phyloP scores from a whole-genome alignment of 2,113 vertebrate species.

The Scalopus aquaticus region DNA sequence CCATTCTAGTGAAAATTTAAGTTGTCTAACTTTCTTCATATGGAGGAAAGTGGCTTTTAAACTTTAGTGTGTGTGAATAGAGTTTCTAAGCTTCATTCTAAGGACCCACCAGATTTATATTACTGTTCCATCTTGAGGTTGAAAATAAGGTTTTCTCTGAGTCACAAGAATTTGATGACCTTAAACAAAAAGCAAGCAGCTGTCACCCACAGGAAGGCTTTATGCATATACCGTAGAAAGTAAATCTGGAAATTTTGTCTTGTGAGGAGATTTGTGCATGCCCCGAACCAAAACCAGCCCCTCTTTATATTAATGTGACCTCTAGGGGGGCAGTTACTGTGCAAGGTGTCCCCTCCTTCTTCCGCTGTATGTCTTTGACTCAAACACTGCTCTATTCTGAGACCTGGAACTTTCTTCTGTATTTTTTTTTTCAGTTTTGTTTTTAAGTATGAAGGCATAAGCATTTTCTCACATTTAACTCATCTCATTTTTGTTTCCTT shows the following conservation, averaged over 20 bases:
- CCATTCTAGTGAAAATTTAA: background rate
- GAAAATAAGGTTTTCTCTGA: background rate
- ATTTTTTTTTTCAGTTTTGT: background rate
- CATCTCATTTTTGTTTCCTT: conserved; percentile 58
- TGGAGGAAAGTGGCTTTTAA: background rate
- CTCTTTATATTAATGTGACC: too few relatives aligned
- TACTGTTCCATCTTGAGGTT: background rate
- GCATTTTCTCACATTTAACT: conserved; percentile 18
- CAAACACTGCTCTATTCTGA: conserved; percentile 39
- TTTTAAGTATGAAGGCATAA: conserved; percentile 10
- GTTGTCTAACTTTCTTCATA: background rate
- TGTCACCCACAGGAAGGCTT: background rate
- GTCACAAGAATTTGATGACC: background rate
- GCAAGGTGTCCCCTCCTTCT: too few relatives aligned
- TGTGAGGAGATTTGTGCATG: too few relatives aligned
- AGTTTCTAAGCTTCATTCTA: background rate
- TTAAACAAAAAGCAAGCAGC: background rate
- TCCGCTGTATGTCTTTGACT: background rate
- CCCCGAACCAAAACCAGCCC: too few relatives aligned
- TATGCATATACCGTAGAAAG: background rate
- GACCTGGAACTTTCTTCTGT: conserved; percentile 37
- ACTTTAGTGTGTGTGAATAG: background rate
- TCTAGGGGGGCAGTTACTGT: too few relatives aligned
- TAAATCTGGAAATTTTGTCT: too few relatives aligned
- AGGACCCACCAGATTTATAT: background rate